Conservation (phyloP, 2,113 vertebrate species). For the Calidris pugnax region DNA sequence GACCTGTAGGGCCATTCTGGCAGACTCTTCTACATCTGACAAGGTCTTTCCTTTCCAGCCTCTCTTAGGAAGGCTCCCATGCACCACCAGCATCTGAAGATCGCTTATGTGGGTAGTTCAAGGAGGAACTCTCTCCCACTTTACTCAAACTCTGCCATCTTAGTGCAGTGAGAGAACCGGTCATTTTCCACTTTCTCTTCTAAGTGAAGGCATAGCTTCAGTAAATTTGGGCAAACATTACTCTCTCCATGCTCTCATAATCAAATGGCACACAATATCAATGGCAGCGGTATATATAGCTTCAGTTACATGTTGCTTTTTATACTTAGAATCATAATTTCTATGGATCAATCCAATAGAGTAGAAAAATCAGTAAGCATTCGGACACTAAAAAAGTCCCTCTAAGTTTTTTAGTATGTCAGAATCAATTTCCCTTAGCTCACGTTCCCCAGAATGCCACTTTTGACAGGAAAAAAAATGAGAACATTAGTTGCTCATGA, state of each 20-base stretch:
- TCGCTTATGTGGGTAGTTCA: not conserved
- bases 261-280: not conserved
- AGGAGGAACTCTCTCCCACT: not conserved
- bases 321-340: not conserved
- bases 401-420: not conserved
- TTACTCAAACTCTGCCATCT: not conserved
- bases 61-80: not conserved
- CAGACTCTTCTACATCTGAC: not conserved
- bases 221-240: not conserved
- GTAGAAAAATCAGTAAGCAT: not conserved
- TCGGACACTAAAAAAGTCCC: not conserved
- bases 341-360: not conserved
- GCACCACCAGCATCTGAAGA: not conserved
- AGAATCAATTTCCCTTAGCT: not conserved
- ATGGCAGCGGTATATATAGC: not conserved
- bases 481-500: not conserved
- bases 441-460: not conserved
- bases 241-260: not conserved
- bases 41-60: not conserved
- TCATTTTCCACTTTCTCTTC: not conserved
- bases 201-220: not conserved
- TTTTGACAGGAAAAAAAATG: not conserved
- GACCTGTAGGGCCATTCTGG: not conserved
- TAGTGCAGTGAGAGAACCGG: not conserved
- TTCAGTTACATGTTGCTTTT: not conserved